Evolutionary conservation across 2,113 vertebrate genomes (phyloP).

Genomic region (Empidonax traillii): DNA sequence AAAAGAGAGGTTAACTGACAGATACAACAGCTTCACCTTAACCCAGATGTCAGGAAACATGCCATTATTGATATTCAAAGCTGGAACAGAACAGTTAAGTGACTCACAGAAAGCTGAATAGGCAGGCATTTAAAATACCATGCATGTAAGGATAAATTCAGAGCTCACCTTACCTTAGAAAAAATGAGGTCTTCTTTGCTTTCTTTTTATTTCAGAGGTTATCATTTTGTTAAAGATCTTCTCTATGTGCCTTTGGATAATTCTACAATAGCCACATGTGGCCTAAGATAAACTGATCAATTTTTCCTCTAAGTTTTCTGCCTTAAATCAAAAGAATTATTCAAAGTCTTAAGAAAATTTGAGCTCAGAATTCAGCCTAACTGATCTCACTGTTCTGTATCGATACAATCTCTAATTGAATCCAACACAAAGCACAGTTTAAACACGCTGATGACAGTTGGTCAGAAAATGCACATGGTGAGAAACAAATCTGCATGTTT

Average conservation of each 20-base stretch:
- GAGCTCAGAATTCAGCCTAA: background rate
- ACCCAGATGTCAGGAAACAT: conserved; percentile 46
- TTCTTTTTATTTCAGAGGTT: background rate
- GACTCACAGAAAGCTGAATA: conserved; percentile 38
- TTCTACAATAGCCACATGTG: background rate
- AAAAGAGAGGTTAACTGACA: conserved; percentile 53
- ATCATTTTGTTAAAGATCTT: background rate
- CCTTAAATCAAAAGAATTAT: background rate
- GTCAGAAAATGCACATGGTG: background rate
- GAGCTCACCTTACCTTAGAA: background rate
- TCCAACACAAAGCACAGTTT: background rate
- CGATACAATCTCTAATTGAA: background rate
- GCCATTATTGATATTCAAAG: conserved; percentile 50
- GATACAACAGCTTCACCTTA: conserved; percentile 41
- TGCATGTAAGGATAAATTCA: background rate
- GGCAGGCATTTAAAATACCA: conserved; percentile 23
- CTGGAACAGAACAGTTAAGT: conserved; percentile 31
- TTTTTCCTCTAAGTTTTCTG: background rate
- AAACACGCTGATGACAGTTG: background rate
- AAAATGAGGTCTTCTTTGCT: background rate
- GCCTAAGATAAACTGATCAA: background rate
- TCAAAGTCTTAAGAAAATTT: background rate
- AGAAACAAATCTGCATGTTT: background rate
- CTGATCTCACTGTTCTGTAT: background rate
- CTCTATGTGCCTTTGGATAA: background rate